Conservation (phyloP, 2,888 invertebrate species). For the Acanthosepion esculentum region DNA sequence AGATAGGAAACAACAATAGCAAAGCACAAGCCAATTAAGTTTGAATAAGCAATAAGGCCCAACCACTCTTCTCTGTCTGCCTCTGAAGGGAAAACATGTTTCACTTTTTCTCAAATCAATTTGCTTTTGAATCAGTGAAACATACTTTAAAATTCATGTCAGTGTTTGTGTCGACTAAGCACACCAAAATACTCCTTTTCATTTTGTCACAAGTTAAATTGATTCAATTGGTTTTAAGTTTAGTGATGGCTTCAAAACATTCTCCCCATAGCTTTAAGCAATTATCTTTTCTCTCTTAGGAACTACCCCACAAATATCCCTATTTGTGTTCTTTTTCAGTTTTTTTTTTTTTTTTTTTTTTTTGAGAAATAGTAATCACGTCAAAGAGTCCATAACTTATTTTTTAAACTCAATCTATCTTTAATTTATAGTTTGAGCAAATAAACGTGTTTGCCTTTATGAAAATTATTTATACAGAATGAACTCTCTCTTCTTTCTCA, state of each 20-base stretch:
- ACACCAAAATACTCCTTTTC: conserved; percentile 22
- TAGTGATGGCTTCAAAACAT: not conserved
- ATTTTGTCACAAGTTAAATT: conserved; percentile 8
- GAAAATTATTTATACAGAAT: too few species aligned
- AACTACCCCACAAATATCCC: not conserved
- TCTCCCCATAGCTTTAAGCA: not conserved
- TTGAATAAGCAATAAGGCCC: not conserved
- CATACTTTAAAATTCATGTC: not conserved
- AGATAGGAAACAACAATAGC: not conserved
- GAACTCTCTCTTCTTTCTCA: too few species aligned
- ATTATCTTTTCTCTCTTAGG: not conserved
- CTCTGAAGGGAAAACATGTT: conserved; percentile 16
- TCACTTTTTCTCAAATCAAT: not conserved
- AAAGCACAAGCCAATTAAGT: conserved; percentile 17
- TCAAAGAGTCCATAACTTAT: too few species aligned
- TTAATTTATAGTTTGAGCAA: too few species aligned
- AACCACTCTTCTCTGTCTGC: not conserved
- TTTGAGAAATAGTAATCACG: not conserved
- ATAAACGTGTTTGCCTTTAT: too few species aligned
- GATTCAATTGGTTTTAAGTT: not conserved
- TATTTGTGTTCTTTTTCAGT: not conserved
- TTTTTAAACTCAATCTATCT: too few species aligned
- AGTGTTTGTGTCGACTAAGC: not conserved
- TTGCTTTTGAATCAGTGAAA: not conserved
- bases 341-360: not conserved